A percentile compares a stretch with the other conserved stretches of the same genome.
Evolutionary conservation across 2,888 invertebrate species (phyloP).

Genomic region (Scaptodrosophila latifasciaeformis): DNA sequence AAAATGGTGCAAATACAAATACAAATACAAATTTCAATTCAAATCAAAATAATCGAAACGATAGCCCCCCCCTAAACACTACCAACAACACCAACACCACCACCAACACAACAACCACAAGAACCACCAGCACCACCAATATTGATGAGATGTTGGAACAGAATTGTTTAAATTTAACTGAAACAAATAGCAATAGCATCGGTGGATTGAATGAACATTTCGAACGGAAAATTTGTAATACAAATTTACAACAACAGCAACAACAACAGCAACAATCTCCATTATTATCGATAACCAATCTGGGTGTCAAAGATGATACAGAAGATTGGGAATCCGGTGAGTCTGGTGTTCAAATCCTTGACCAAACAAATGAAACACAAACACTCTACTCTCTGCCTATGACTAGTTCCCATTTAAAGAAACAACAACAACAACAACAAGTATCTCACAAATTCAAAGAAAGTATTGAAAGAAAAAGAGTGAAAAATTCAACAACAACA

Average conservation of each 20-base stretch:
- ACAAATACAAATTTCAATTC: conserved; percentile 41
- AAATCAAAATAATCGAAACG: conserved; percentile 46
- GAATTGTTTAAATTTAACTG: conserved; percentile 55
- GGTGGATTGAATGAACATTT: conserved; percentile 53
- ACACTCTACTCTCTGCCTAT: conserved; percentile 45
- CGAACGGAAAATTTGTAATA: conserved; percentile 66
- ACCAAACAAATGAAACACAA: conserved; percentile 48
- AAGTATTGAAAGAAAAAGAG: conserved; percentile 7
- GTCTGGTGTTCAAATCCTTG: conserved; percentile 61
- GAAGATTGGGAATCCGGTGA: conserved; percentile 76
- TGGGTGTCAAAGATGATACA: conserved; percentile 60
- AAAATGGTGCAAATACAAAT: conserved; percentile 51
- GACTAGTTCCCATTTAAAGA: conserved; percentile 46
- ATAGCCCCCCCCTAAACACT: too few relatives aligned
- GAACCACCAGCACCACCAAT: too few relatives aligned
- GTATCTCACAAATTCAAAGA: background rate
- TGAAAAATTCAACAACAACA: conserved; percentile 15
- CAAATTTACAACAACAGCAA: too few relatives aligned
- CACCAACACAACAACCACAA: too few relatives aligned
- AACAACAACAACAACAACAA: background rate
- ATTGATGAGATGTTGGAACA: conserved; percentile 10
- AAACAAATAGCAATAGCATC: too few relatives aligned
- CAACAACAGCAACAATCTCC: too few relatives aligned
- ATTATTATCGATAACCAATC: conserved; percentile 47
- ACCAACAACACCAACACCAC: too few relatives aligned